Evolutionary conservation across 2,797 vertebrate genomes (phyloP), one percentile per base, ranked within the genome.

Genomic region (Melanotaenia nigrans): DNA sequence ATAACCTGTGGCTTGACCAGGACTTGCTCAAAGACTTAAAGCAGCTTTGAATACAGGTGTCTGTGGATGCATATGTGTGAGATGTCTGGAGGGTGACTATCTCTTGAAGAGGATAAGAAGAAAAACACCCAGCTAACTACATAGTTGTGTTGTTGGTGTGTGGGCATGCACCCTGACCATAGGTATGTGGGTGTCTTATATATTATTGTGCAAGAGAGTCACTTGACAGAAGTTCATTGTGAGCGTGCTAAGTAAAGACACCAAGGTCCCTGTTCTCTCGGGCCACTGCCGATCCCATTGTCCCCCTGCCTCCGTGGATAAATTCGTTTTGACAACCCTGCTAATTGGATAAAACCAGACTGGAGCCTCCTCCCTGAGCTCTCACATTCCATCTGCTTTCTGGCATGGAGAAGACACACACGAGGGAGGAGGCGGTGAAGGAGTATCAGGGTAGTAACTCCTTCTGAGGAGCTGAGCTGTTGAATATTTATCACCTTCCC

Each of bases 291-390:
- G 76, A 82, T 88, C 84, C 89, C 87, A 92, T 93, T 94, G 93
- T 92, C 85, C 85, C 71, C 14, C 70, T 75, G 85, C 85, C 88
- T 90, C 79, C 89, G 91, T 95, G 94, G 94, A 96, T 96, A 97
- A 96, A 98, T 97, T 97, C 96, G 96, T 96, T 96, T 96, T 97
- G 97, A 98, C 97, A 98, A 96, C 96, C 97, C 94, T 97, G 92
- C 96, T 96, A 98, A 99, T 97, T 98, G 97, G 96, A 97, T 98
- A 96, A 98, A 96, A 93, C 93, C 87, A 91, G 93, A 91, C 90
- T 84, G 89, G 89, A 92, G 92, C 90, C 88, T 95, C 95, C 94
- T 89, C 91, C 94, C 94, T 82, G 93, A 95, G 93, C 91, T 85
- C 94, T 97, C 96, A 94, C 94, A 95, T 95, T 95, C 95, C 94